Conservation (phyloP, 2,888 invertebrate genomes). For the Morpho achilles region DNA sequence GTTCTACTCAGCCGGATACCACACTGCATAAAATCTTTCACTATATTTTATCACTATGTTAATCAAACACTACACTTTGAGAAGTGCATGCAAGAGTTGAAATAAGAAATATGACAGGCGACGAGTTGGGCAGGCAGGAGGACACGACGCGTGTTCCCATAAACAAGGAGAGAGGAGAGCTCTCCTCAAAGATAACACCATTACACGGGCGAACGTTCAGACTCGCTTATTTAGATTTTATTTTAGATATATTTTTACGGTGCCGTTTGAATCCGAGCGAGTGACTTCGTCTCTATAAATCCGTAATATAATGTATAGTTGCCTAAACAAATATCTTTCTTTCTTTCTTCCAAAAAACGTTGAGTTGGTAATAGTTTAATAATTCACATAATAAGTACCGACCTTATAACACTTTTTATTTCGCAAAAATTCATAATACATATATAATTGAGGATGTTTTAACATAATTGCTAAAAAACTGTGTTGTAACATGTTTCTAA, state of each 20-base stretch:
- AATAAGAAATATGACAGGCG: constrained; percentile 48
- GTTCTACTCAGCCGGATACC: no score
- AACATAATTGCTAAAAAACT: no score
- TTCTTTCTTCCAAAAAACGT: no score
- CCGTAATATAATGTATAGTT: constrained; percentile 1
- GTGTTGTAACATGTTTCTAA: no score
- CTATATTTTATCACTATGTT: no score
- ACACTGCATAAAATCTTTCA: no score
- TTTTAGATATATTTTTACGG: constrained; percentile 18
- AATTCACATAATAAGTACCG: no score
- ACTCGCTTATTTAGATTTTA: constrained; percentile 21
- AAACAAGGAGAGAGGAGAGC: constrained; percentile 45
- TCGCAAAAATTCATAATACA: no score
- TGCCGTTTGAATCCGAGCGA: constrained; percentile 3
- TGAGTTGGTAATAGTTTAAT: no score
- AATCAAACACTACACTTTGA: constrained; percentile 26
- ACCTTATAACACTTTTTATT: no score
- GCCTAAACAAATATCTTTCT: not conserved
- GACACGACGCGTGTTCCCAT: constrained; percentile 55
- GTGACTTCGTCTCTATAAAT: not conserved
- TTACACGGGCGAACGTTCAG: constrained; percentile 24
- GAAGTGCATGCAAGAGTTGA: constrained; percentile 32
- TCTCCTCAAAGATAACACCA: constrained; percentile 23
- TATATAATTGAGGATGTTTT: no score
- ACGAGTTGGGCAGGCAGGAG: constrained; percentile 38